Evolutionary conservation across 2,888 invertebrate genomes (phyloP).

Genomic region (Galeopsomyia nigrocyanea): DNA sequence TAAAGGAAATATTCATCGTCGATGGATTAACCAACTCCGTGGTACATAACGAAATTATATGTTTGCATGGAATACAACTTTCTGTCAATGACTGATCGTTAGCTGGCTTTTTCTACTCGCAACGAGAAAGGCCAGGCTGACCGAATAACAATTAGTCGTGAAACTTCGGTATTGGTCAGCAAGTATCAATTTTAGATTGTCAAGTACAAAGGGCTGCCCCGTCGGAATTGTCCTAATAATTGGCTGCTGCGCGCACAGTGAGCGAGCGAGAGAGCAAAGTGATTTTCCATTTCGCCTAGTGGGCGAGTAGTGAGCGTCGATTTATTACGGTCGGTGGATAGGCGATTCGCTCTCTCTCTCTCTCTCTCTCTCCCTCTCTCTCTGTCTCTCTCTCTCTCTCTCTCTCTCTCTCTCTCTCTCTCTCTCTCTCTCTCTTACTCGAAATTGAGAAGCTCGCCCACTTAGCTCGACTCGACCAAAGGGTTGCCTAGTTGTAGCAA

Average conservation of each 20-base stretch:
- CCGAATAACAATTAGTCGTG: no score
- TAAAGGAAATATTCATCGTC: conserved; percentile 10
- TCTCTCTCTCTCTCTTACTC: not conserved
- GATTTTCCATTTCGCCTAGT: conserved; percentile 30
- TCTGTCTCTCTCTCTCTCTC: conserved; percentile 42
- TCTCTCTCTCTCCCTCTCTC: conserved; percentile 47
- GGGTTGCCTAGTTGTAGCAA: conserved; percentile 63
- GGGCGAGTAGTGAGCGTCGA: conserved; percentile 21
- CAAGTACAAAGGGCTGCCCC: not conserved
- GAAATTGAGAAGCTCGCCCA: conserved; percentile 63
- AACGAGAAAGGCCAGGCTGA: no score
- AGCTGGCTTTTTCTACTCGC: no score
- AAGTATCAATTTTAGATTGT: no score
- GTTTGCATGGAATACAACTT: not conserved
- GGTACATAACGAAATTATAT: conserved; percentile 13
- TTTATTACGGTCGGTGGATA: conserved; percentile 41
- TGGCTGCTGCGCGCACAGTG: conserved; percentile 1
- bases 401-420: not conserved
- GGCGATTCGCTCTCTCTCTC: conserved; percentile 47
- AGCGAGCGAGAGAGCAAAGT: conserved; percentile 15
- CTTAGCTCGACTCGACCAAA: conserved; percentile 53
- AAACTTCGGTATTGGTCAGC: no score
- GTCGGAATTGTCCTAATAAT: conserved; percentile 34
- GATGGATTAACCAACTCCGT: conserved; percentile 14
- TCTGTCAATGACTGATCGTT: no score